phyloP scores from a whole-genome alignment of 2,888 invertebrate genomes.

The Epistrophella euchroma region DNA sequence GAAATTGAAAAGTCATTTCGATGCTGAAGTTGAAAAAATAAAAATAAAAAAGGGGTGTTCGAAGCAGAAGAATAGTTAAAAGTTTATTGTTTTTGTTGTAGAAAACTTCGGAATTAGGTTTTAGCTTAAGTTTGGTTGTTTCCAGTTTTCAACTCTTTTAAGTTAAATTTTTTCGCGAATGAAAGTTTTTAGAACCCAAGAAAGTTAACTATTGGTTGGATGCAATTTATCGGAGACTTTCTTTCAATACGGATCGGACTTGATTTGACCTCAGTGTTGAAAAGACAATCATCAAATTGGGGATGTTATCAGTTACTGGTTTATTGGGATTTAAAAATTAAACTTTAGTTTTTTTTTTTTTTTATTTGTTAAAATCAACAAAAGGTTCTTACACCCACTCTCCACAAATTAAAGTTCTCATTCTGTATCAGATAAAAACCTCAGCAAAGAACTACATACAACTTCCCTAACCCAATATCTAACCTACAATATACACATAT shows the following conservation, averaged over 20 bases:
- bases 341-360: neutral
- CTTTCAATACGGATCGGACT: no score
- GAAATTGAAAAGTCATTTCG: constrained; percentile 67
- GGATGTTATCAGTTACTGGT: no score
- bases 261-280: neutral
- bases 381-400: constrained; percentile 1
- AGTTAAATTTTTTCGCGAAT: neutral
- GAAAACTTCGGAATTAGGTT: constrained; percentile 1
- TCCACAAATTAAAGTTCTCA: constrained; percentile 15
- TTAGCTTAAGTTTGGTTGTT: neutral
- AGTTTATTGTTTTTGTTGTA: neutral
- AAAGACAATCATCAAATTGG: neutral
- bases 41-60: neutral
- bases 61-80: neutral
- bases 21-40: neutral
- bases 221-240: no score
- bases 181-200: neutral
- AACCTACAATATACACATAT: constrained; percentile 1
- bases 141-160: neutral
- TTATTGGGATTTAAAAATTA: neutral
- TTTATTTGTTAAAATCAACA: neutral
- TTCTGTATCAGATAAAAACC: neutral
- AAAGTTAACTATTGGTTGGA: neutral
- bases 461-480: constrained; percentile 2
- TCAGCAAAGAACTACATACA: constrained; percentile 37